Percentiles rank a stretch among this genome's conserved stretches.
These are phyloP conservation scores for Anarsia innoxiella DNA, from an alignment of 2,888 invertebrate species.

Conservation along the genomic window DNA sequence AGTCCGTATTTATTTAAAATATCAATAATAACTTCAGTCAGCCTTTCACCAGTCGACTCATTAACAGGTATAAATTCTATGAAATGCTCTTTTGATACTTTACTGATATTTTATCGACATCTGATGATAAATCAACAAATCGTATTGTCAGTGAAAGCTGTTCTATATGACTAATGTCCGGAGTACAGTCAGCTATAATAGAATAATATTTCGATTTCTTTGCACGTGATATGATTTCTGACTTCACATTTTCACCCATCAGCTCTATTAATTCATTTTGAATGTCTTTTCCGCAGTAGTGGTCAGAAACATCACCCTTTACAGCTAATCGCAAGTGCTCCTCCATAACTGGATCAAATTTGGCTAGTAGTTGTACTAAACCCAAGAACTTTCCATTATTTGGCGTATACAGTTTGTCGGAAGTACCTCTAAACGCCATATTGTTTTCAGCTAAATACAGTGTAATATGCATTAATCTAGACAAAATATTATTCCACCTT, in stretches of 20 bases:
- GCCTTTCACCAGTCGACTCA: slow-evolving; percentile 20
- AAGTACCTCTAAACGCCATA: slow-evolving; percentile 29
- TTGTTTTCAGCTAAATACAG: slow-evolving; percentile 29
- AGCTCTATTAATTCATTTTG: slow-evolving; percentile 34
- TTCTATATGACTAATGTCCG: slow-evolving; percentile 23
- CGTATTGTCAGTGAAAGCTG: slow-evolving; percentile 29
- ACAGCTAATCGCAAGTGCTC: slow-evolving; percentile 28
- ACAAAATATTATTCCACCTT: slow-evolving; percentile 22
- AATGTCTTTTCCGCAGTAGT: slow-evolving; percentile 31
- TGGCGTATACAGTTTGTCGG: slow-evolving; percentile 28
- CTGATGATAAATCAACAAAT: slow-evolving; percentile 18
- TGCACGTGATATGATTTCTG: slow-evolving; percentile 19
- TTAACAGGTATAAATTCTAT: slow-evolving; percentile 15
- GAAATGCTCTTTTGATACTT: slow-evolving; percentile 20
- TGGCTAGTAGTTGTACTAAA: slow-evolving; percentile 31
- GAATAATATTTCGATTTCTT: slow-evolving; percentile 10
- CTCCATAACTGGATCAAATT: slow-evolving; percentile 33
- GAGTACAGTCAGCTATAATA: slow-evolving; percentile 18
- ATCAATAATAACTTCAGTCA: slow-evolving; percentile 24
- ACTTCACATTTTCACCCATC: slow-evolving; percentile 26
- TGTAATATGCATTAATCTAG: slow-evolving; percentile 29
- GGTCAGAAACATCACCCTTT: slow-evolving; percentile 25
- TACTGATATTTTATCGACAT: slow-evolving; percentile 18
- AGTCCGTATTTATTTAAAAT: slow-evolving; percentile 27
- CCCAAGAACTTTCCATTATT: slow-evolving; percentile 33